Percentiles rank a stretch among this genome's conserved stretches.
phyloP scores from a whole-genome alignment of 2,797 vertebrate genomes.

The Echiichthys vipera region DNA sequence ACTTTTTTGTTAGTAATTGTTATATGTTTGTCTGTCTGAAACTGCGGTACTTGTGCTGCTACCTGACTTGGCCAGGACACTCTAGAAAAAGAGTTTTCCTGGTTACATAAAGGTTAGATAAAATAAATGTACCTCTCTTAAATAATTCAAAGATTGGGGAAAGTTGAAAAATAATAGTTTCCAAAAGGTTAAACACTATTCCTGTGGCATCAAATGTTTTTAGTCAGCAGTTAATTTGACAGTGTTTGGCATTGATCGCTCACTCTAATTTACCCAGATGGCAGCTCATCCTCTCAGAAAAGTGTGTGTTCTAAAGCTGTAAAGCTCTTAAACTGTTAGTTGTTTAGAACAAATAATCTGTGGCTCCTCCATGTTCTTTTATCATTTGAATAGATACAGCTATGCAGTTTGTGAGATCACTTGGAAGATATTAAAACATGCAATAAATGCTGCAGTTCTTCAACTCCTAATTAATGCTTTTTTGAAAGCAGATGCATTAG shows the following conservation, averaged over 20 bases:
- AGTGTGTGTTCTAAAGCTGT: not conserved
- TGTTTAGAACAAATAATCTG: constrained; percentile 11
- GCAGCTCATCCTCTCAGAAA: not conserved
- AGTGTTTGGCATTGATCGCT: not conserved
- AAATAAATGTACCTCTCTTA: too few relatives aligned
- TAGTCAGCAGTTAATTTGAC: not conserved
- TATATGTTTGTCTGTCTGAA: too few relatives aligned
- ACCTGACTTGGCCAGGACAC: too few relatives aligned
- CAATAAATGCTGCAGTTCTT: constrained; percentile 33
- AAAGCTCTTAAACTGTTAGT: not conserved
- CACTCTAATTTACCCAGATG: not conserved
- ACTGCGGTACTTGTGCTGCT: too few relatives aligned
- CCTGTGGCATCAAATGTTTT: not conserved
- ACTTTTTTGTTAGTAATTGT: too few relatives aligned
- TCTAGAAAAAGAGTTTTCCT: too few relatives aligned
- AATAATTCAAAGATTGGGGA: not conserved
- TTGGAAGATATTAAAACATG: constrained; percentile 27
- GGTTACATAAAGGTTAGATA: too few relatives aligned
- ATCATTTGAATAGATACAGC: constrained; percentile 16
- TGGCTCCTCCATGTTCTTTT: constrained; percentile 8
- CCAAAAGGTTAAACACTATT: not conserved
- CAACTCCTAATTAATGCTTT: constrained; percentile 10
- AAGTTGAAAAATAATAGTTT: not conserved
- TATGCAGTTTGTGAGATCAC: constrained; percentile 36
- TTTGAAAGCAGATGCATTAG: constrained; percentile 24